A percentile compares a stretch with the other conserved stretches of the same genome.
These are phyloP conservation scores for Chinchilla lanigera DNA, from an alignment of 2,113 vertebrate species.

Conservation along the genomic window DNA sequence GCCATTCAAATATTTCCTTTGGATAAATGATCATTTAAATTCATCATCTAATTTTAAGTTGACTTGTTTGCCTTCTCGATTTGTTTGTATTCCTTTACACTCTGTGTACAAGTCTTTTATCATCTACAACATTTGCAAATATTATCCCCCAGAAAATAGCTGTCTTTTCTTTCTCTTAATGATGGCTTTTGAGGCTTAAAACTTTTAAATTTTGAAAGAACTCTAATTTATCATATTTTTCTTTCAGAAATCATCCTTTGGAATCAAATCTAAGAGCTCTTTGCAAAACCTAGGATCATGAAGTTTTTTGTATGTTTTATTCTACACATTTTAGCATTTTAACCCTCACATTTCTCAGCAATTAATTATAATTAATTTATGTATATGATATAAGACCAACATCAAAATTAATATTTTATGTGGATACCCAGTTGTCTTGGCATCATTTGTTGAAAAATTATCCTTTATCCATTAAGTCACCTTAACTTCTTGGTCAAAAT, in stretches of 20 bases:
- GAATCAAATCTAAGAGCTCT: background rate
- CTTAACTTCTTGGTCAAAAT: background rate
- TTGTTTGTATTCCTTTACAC: background rate
- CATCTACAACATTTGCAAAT: background rate
- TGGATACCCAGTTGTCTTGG: background rate
- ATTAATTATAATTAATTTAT: background rate
- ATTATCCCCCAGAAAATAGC: background rate
- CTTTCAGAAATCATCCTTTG: background rate
- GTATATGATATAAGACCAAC: background rate
- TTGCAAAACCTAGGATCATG: background rate
- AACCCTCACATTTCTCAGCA: background rate
- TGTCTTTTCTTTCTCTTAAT: conserved; percentile 40
- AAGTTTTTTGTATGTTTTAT: conserved; percentile 13
- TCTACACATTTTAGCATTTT: background rate
- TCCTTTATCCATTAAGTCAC: background rate
- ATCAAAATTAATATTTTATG: conserved; percentile 32
- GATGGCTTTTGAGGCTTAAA: background rate
- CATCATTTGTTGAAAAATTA: background rate
- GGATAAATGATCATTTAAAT: background rate
- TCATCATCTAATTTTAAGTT: background rate
- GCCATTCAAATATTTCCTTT: background rate
- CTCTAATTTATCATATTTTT: background rate
- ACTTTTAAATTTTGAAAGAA: conserved; percentile 30
- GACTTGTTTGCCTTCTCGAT: background rate
- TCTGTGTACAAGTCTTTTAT: background rate